Conservation (phyloP, 2,113 vertebrate species). For the Odontophorus gujanensis region DNA sequence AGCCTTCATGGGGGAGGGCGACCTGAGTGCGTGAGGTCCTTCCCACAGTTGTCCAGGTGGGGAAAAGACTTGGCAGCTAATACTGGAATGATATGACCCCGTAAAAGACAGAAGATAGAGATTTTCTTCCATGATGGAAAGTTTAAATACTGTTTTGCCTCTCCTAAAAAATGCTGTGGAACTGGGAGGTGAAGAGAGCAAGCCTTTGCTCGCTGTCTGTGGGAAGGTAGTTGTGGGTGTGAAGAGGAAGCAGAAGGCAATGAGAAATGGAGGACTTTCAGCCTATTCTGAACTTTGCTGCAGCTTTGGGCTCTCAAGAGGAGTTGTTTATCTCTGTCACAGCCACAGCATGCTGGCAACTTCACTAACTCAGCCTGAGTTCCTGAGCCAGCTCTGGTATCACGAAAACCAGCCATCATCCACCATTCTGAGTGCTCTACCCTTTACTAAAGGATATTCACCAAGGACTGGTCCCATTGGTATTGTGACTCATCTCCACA, state of each 20-base stretch:
- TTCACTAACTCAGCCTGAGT: not conserved
- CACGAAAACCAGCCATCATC: not conserved
- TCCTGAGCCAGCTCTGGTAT: not conserved
- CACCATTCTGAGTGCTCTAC: not conserved
- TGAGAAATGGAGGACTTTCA: not conserved
- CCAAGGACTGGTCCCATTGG: not conserved
- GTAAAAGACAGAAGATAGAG: not conserved
- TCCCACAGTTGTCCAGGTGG: slow-evolving; percentile 22
- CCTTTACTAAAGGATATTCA: not conserved
- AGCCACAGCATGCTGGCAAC: not conserved
- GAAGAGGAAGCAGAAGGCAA: not conserved
- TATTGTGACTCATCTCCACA: not conserved
- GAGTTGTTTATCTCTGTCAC: fast-evolving
- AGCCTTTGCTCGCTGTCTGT: not conserved
- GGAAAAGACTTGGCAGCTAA: slow-evolving; percentile 23
- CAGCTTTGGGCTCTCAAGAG: not conserved
- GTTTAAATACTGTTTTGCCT: not conserved
- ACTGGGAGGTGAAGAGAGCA: not conserved
- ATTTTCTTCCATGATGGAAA: not conserved
- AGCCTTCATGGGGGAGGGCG: not conserved
- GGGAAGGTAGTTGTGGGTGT: not conserved
- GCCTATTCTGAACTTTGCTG: not conserved
- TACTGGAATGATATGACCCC: not conserved
- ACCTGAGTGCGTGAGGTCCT: slow-evolving; percentile 49
- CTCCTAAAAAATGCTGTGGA: not conserved